Evolutionary conservation across 2,888 invertebrate genomes (phyloP).

Genomic region (Drosophila austrosaltans): DNA sequence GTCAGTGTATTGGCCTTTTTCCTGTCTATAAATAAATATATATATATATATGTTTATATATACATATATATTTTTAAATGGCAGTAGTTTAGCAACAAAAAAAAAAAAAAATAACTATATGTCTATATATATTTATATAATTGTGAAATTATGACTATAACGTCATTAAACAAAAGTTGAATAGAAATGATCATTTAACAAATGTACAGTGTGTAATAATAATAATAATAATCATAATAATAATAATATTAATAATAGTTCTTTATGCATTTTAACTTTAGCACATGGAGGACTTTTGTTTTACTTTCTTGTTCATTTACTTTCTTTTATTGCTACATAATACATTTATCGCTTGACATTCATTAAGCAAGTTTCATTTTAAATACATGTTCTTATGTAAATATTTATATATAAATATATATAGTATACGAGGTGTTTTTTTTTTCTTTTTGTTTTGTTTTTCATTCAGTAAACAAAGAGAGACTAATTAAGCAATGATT

Average conservation of each 20-base stretch:
- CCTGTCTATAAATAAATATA: constrained; percentile 55
- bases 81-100: constrained; percentile 24
- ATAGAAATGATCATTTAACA: constrained; percentile 69
- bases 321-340: constrained; percentile 67
- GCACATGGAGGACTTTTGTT: constrained; percentile 80
- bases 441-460: no score
- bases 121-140: constrained; percentile 39
- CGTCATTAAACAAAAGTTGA: constrained; percentile 77
- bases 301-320: constrained; percentile 1
- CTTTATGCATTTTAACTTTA: constrained; percentile 64
- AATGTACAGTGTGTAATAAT: constrained; percentile 63
- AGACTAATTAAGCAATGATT: no score
- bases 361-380: constrained; percentile 15
- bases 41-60: constrained; percentile 21
- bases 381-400: constrained; percentile 2
- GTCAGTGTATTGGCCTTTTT: constrained; percentile 33
- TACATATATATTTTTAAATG: not conserved
- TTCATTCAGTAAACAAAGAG: no score
- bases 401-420: not conserved
- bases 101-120: constrained; percentile 26
- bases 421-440: no score
- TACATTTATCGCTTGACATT: constrained; percentile 53
- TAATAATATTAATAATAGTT: constrained; percentile 39
- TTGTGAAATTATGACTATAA: constrained; percentile 77
- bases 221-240: constrained; percentile 34